phyloP scores from a whole-genome alignment of 1,140 invertebrate genomes.

The Nomia melanderi region DNA sequence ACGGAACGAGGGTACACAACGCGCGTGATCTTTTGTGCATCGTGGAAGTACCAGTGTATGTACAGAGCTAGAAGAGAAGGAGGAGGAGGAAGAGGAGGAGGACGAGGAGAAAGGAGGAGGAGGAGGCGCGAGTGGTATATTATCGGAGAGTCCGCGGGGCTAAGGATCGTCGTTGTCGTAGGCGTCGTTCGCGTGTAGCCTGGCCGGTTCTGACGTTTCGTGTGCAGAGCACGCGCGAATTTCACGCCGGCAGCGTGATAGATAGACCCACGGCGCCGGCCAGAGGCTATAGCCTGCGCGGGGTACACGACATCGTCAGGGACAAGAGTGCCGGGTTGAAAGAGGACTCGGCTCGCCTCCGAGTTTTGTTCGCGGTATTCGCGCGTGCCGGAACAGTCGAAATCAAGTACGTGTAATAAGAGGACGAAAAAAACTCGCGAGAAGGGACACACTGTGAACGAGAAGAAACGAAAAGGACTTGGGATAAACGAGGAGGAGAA shows the following conservation, averaged over 20 bases:
- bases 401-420: background rate
- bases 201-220: background rate
- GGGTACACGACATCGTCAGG: background rate
- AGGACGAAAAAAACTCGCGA: background rate
- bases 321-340: background rate
- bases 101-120: no score
- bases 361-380: constrained; percentile 6
- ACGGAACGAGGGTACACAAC: background rate
- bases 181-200: background rate
- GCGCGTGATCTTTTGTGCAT: constrained; percentile 28
- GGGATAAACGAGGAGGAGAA: constrained; percentile 3
- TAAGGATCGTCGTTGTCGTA: background rate
- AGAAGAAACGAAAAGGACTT: background rate
- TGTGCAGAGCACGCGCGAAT: background rate
- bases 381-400: constrained; percentile 13
- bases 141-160: background rate
- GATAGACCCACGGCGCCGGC: background rate
- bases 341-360: no score
- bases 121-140: constrained; percentile 16
- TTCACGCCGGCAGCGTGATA: background rate
- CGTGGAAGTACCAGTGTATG: background rate
- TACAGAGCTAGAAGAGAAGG: no score
- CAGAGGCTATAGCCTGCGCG: background rate
- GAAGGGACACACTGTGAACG: background rate
- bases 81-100: no score